Evolutionary conservation across 2,888 invertebrate species (phyloP).

Genomic region (Catocala fraxini): DNA sequence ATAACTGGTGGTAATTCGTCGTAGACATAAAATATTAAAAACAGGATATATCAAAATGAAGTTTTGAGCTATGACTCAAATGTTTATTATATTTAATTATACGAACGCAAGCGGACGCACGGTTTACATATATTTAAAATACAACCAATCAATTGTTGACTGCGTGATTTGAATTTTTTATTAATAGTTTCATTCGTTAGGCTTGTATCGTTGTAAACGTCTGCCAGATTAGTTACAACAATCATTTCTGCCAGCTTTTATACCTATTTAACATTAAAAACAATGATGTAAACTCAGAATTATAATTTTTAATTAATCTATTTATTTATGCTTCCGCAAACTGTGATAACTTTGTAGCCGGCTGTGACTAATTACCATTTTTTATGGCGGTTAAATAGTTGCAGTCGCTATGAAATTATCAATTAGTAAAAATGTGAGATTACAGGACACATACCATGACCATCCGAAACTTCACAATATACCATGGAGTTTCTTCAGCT

Average conservation of each 20-base stretch:
- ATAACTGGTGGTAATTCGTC: conserved; percentile 11
- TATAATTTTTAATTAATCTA: too few species aligned
- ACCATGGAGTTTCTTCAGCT: too few species aligned
- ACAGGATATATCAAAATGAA: conserved; percentile 46
- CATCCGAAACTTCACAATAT: too few species aligned
- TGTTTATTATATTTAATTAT: conserved; percentile 34
- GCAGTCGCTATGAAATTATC: too few species aligned
- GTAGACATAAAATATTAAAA: conserved; percentile 32
- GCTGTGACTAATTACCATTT: conserved; percentile 10
- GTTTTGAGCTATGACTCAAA: conserved; percentile 34
- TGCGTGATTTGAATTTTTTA: conserved; percentile 43
- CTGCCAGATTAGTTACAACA: conserved; percentile 17
- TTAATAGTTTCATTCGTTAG: conserved; percentile 27
- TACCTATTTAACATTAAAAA: too few species aligned
- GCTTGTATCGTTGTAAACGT: conserved; percentile 32
- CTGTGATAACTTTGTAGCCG: not conserved
- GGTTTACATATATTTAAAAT: conserved; percentile 48
- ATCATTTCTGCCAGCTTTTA: conserved; percentile 15
- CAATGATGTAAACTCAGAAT: too few species aligned
- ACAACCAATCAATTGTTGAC: conserved; percentile 48
- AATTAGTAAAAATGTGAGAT: not conserved
- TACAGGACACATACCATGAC: too few species aligned
- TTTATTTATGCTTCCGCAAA: conserved; percentile 6
- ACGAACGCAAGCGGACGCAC: conserved; percentile 29
- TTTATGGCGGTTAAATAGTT: not conserved